Evolutionary conservation across 2,888 invertebrate genomes (phyloP), one percentile per base, ranked within the genome.

Genomic region (Mycalesis mineus): DNA sequence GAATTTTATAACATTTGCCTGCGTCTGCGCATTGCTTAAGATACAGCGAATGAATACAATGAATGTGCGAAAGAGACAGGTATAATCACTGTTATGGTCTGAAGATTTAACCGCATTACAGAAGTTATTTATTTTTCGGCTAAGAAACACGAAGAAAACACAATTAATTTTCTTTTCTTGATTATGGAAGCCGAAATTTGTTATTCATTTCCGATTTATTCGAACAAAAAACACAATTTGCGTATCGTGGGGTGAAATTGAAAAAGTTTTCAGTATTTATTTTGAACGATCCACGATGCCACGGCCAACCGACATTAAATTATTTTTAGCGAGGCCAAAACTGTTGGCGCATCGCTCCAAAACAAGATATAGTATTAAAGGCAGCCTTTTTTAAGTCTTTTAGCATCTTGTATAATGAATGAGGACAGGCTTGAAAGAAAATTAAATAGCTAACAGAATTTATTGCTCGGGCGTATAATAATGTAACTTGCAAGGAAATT

Each of bases 211-310:
- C 80, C 78, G 80, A 85, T 85, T 86, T 85, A 84, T 80, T 84
- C 78, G 82, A 79, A 82, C 83, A 84, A 81, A 84, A 86, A 88
- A 87, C 79, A 87, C 86, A 87, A 88, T 87, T 87, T 87, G 79
- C 75, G 80, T 81, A 81, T 84, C 78, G 80, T 68, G 74, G 78
- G 80, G 78, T 85, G 83, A 86, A 87, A 88, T 87, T 88, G 87
- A 88, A 88, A 88, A 88, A 88, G 84, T 88, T 88, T 86, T 75
- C 78, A 77, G 82, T 86, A 86, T 87, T 87, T 87, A 88, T 87
- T 85, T 83, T 78, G 75, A 82, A 67, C 80, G 78, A 77, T 78
- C 78, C 75, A 69, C 73, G 71, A 72, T 72, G 78, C 77, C 74
- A 73, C 70, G 70, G 77, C 77, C 75, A 39, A 36, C 55, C 17